Evolutionary conservation across 2,113 vertebrate species (phyloP).

Genomic region (Gavialis gangeticus): DNA sequence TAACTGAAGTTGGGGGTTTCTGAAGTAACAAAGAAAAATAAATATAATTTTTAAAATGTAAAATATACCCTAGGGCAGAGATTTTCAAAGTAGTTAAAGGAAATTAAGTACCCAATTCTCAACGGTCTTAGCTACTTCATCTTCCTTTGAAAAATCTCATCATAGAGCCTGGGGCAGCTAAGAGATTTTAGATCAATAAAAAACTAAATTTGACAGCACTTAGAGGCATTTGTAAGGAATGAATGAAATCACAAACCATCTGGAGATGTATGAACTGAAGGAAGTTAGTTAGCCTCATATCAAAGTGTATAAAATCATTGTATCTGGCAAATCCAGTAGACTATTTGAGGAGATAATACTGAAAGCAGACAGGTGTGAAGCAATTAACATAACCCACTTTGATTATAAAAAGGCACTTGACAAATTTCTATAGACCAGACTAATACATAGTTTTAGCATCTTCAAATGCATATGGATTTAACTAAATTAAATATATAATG

Average conservation of each 20-base stretch:
- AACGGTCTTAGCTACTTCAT: background rate
- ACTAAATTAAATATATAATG: background rate
- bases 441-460: background rate
- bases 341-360: background rate
- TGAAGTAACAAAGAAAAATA: background rate
- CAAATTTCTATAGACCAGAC: background rate
- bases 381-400: background rate
- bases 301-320: background rate
- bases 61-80: background rate
- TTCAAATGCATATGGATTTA: background rate
- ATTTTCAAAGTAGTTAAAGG: background rate
- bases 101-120: background rate
- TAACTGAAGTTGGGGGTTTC: background rate
- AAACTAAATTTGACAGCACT: background rate
- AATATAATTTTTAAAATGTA: background rate
- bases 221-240: background rate
- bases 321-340: background rate
- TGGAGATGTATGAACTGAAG: background rate
- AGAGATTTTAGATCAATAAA: background rate
- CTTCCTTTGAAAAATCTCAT: background rate
- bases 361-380: background rate
- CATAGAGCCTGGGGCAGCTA: background rate
- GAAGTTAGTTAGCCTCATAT: background rate
- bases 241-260: background rate
- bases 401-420: background rate